Evolutionary conservation across 2,113 vertebrate genomes (phyloP).

Genomic region (Saccopteryx leptura): DNA sequence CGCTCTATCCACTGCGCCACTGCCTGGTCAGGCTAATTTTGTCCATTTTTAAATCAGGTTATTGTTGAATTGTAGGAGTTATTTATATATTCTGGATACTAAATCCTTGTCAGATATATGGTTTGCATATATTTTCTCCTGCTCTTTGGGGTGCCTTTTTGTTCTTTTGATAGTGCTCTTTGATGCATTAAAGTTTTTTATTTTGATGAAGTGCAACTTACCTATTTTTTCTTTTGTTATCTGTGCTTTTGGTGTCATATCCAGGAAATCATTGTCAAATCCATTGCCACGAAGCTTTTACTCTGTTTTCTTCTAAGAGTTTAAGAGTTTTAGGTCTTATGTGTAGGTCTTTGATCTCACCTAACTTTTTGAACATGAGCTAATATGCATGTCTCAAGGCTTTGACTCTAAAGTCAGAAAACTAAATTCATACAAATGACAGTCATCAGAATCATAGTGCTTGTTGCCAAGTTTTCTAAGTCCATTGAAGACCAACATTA

Average conservation of each 20-base stretch:
- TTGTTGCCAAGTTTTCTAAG: constrained; percentile 44
- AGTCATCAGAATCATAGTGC: constrained; percentile 8
- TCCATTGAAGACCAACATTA: background rate
- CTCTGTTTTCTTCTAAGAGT: constrained; percentile 41
- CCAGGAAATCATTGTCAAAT: constrained; percentile 30
- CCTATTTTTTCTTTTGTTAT: constrained; percentile 21
- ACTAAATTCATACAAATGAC: constrained; percentile 8
- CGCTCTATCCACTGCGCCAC: too few relatives aligned
- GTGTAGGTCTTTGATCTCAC: constrained; percentile 9
- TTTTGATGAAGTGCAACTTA: background rate
- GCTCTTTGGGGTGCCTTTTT: background rate
- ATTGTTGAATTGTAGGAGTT: background rate
- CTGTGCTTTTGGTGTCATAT: constrained; percentile 26
- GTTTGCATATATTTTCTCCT: background rate
- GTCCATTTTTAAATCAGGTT: background rate
- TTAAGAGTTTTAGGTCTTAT: constrained; percentile 46
- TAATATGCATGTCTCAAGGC: constrained; percentile 13
- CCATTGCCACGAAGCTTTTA: background rate
- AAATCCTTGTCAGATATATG: background rate
- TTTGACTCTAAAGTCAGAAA: constrained; percentile 35
- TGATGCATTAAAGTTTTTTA: background rate
- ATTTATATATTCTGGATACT: background rate
- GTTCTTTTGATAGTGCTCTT: constrained; percentile 18
- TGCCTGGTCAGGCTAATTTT: too few relatives aligned
- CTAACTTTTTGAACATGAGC: constrained; percentile 45